Conservation (phyloP, 2,797 vertebrate species). For the Sorex maritimensis region DNA sequence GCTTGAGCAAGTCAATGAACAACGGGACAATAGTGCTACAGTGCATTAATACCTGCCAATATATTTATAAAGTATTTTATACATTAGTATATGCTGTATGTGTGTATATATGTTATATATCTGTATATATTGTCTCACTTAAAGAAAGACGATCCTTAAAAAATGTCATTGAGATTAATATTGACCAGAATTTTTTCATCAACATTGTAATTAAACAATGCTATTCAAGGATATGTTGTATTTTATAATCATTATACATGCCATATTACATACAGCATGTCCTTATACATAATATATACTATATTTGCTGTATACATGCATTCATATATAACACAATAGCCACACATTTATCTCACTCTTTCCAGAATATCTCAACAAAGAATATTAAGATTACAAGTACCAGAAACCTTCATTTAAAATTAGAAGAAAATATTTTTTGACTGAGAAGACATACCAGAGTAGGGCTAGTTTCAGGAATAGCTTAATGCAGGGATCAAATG, state of each 20-base stretch:
- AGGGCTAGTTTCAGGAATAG: constrained; percentile 4
- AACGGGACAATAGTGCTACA: no score
- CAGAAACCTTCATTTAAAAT: constrained; percentile 57
- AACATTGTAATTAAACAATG: not conserved
- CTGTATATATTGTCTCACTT: not conserved
- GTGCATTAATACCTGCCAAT: not conserved
- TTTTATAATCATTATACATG: not conserved
- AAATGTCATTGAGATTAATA: not conserved
- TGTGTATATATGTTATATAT: not conserved
- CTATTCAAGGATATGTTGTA: not conserved
- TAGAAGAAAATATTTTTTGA: no score
- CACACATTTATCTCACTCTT: not conserved
- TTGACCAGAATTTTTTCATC: not conserved
- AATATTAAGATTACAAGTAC: constrained; percentile 30
- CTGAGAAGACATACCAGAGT: no score
- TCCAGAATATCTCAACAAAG: not conserved
- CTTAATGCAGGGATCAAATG: constrained; percentile 1
- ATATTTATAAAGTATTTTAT: not conserved
- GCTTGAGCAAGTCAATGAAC: no score
- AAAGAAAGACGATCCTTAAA: not conserved
- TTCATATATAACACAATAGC: not conserved
- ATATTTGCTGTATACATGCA: no score
- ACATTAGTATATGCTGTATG: not conserved
- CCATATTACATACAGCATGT: not conserved
- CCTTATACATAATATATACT: not conserved